Percentiles rank a stretch among this genome's conserved stretches.
Conservation (phyloP, 2,113 vertebrate genomes). For the Origma solitaria region DNA sequence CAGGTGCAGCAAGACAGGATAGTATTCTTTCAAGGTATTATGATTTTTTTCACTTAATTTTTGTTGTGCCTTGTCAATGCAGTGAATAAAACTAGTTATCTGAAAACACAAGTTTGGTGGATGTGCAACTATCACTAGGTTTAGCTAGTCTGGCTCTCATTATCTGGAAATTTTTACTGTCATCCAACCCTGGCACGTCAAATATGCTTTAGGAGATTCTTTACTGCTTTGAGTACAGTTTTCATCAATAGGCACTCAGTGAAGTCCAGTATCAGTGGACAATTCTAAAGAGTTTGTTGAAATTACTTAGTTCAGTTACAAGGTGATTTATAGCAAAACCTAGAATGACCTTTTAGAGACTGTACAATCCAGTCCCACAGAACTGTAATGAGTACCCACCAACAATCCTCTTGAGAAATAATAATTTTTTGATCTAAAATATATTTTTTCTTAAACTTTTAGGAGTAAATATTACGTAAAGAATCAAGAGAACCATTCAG, state of each 20-base stretch:
- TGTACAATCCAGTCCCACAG: not conserved
- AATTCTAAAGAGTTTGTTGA: not conserved
- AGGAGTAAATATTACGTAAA: not conserved
- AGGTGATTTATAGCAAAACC: not conserved
- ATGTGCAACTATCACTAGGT: not conserved
- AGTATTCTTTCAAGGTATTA: not conserved
- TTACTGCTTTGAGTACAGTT: not conserved
- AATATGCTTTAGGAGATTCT: not conserved
- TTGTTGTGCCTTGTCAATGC: not conserved
- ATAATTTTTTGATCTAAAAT: not conserved
- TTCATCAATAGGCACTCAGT: not conserved
- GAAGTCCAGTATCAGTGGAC: not conserved
- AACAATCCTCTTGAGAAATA: not conserved
- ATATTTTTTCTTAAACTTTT: not conserved
- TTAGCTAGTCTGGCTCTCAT: not conserved
- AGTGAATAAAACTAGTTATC: not conserved
- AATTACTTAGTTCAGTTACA: not conserved
- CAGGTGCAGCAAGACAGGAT: not conserved
- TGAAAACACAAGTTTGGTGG: not conserved
- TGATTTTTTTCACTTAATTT: not conserved
- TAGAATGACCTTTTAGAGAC: not conserved
- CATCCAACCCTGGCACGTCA: not conserved
- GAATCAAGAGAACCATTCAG: not conserved
- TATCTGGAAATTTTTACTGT: not conserved
- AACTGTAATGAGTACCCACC: not conserved